Evolutionary conservation across 2,888 invertebrate species (phyloP).

Genomic region (Diachrysia chrysitis): DNA sequence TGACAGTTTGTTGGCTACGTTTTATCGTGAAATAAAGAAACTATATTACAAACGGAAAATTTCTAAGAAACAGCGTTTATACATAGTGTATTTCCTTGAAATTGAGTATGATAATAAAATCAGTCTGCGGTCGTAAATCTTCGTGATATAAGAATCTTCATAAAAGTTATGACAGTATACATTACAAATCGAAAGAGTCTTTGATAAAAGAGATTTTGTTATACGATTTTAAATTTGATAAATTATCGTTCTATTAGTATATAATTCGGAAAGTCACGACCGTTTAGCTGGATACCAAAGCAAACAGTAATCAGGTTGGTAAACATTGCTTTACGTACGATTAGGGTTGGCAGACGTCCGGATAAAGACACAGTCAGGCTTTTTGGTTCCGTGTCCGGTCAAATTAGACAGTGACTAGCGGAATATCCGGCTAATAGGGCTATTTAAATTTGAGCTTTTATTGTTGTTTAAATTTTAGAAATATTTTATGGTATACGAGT

Average conservation of each 20-base stretch:
- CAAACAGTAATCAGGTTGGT: slow-evolving; percentile 70
- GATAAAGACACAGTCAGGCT: no score
- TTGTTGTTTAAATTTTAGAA: no score
- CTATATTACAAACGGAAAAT: slow-evolving; percentile 5
- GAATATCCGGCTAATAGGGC: no score
- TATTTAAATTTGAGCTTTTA: no score
- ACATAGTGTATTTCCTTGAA: slow-evolving; percentile 19
- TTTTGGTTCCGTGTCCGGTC: no score
- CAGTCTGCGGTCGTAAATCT: slow-evolving; percentile 1
- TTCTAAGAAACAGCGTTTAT: slow-evolving; percentile 20
- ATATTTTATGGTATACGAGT: no score
- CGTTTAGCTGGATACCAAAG: slow-evolving; percentile 64
- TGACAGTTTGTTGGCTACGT: slow-evolving; percentile 43
- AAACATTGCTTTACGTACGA: slow-evolving; percentile 50
- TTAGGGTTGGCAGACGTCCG: no score
- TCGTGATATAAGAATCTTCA: background rate
- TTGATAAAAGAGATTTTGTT: no score
- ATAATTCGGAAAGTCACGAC: slow-evolving; percentile 65
- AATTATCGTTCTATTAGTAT: slow-evolving; percentile 52
- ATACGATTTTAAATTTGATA: no score
- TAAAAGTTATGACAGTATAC: background rate
- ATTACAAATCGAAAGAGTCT: background rate
- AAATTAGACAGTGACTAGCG: no score
- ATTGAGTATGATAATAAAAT: slow-evolving; percentile 3
- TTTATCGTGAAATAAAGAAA: slow-evolving; percentile 22